Evolutionary conservation across 2,888 invertebrate genomes (phyloP).

Genomic region (Microdon myrmicae): DNA sequence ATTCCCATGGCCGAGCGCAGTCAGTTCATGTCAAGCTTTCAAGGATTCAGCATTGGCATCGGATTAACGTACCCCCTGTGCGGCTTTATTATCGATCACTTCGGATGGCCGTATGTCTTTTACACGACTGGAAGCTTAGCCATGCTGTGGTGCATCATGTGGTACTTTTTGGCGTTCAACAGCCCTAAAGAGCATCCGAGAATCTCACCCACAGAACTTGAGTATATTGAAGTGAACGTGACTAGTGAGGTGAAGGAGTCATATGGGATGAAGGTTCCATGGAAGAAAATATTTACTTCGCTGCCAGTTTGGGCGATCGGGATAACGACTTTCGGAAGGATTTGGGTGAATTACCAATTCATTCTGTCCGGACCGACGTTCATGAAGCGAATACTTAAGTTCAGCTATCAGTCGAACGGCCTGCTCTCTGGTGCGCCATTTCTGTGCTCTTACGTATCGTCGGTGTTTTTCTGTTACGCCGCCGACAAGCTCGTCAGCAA

Average conservation of each 20-base stretch:
- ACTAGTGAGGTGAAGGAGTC: conserved; percentile 68
- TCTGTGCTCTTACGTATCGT: conserved; percentile 76
- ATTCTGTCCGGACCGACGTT: conserved; percentile 78
- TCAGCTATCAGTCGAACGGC: conserved; percentile 77
- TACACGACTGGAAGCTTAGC: conserved; percentile 77
- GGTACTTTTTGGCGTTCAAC: conserved; percentile 77
- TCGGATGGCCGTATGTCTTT: conserved; percentile 76
- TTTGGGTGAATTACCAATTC: conserved; percentile 80
- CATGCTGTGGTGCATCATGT: conserved; percentile 74
- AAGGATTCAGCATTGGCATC: conserved; percentile 80
- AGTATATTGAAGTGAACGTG: conserved; percentile 75
- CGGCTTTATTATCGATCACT: conserved; percentile 75
- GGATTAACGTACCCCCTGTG: conserved; percentile 77
- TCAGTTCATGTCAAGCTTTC: conserved; percentile 80
- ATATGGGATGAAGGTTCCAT: conserved; percentile 70
- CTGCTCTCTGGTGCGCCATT: conserved; percentile 76
- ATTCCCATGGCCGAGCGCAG: conserved; percentile 77
- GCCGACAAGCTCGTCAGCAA: conserved; percentile 73
- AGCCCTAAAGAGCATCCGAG: conserved; percentile 76
- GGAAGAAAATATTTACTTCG: conserved; percentile 73
- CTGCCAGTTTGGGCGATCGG: conserved; percentile 77
- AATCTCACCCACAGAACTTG: conserved; percentile 73
- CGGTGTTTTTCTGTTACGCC: conserved; percentile 76
- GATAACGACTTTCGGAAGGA: conserved; percentile 78
- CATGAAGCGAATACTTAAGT: conserved; percentile 76